A percentile compares a stretch with the other conserved stretches of the same genome.
Evolutionary conservation across 2,888 invertebrate species (phyloP).

Genomic region (Nemotelus nigrinus): DNA sequence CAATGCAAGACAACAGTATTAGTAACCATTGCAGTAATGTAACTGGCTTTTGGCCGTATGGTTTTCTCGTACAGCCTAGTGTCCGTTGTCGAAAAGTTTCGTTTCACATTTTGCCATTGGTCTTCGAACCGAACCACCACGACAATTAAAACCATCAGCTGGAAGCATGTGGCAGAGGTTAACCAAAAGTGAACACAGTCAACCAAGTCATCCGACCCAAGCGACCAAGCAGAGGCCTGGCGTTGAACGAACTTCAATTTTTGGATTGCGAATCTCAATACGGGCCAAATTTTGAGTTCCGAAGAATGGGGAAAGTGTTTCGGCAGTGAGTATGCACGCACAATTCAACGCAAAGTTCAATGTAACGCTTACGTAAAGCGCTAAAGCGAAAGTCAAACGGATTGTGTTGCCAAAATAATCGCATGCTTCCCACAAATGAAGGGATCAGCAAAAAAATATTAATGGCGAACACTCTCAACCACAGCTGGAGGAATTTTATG

Average conservation of each 20-base stretch:
- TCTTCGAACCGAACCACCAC: too few species aligned
- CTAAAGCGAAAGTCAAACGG: slow-evolving; percentile 37
- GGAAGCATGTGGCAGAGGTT: too few species aligned
- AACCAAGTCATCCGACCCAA: too few species aligned
- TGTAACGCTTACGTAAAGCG: slow-evolving; percentile 53
- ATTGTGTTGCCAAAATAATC: slow-evolving; percentile 28
- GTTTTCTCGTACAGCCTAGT: neutral
- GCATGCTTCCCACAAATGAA: slow-evolving; percentile 19
- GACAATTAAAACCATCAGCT: too few species aligned
- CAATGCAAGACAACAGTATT: neutral
- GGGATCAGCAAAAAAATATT: too few species aligned
- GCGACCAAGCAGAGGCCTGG: neutral
- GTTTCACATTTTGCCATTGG: too few species aligned
- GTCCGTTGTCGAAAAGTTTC: too few species aligned
- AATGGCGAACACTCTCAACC: too few species aligned
- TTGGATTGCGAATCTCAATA: neutral
- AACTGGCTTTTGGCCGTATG: slow-evolving; percentile 19
- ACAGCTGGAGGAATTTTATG: too few species aligned
- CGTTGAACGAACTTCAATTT: slow-evolving; percentile 23
- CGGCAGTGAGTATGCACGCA: slow-evolving; percentile 49
- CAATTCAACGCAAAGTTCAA: slow-evolving; percentile 57
- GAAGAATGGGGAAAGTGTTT: slow-evolving; percentile 38
- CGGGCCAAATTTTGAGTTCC: slow-evolving; percentile 17
- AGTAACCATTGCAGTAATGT: neutral
- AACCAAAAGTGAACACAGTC: too few species aligned